Evolutionary conservation across 2,113 vertebrate genomes (phyloP), one percentile per base, ranked within the genome.

Genomic region (Syrmaticus mikado): DNA sequence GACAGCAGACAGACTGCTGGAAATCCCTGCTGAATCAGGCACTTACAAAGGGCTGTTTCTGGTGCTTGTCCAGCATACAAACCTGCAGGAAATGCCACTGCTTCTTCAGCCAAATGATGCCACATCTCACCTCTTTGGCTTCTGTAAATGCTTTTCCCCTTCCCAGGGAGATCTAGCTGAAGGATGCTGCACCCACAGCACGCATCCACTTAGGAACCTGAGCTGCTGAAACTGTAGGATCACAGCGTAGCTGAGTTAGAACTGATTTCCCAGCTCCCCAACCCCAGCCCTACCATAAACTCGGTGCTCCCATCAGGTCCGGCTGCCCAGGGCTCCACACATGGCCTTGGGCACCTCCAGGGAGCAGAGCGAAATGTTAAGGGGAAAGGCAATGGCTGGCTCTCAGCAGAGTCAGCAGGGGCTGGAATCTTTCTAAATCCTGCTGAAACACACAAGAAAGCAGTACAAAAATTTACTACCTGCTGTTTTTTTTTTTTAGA

Each of bases 71-170:
- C 74, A 66, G 64, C 41, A 71, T 38, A 80, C 19, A 1, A 50
- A 13, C 66, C 45, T 7, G 57, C 4, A 1, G n/a, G 50, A 71
- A 2, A 11, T 2, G 0, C 17, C 36, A 43, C 74, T 22, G 20
- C 74, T 20, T 27, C 80, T 22, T n/a, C 74, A 61, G 80, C 45
- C 79, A 94, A 20, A 30, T 38, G 6, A 55, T 0, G 0, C 32
- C 52, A 50, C 1, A 1, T 38, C 80, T 84, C 58, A 2, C 19
- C 22, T 41, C 64, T 43, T 30, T 8, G 32, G 30, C 64, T 76
- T 93, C 25, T 2, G 0, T 22, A 68, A 80, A 45, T 6, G 8
- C 16, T 79, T 46, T 14, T 17, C 36, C 19, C 32, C 6, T 25
- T 18, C 61, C 41, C 36, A 57, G 40, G 10, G 15, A 62, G 48